Evolutionary conservation across 2,888 invertebrate genomes (phyloP).

Genomic region (Morpho achilles): DNA sequence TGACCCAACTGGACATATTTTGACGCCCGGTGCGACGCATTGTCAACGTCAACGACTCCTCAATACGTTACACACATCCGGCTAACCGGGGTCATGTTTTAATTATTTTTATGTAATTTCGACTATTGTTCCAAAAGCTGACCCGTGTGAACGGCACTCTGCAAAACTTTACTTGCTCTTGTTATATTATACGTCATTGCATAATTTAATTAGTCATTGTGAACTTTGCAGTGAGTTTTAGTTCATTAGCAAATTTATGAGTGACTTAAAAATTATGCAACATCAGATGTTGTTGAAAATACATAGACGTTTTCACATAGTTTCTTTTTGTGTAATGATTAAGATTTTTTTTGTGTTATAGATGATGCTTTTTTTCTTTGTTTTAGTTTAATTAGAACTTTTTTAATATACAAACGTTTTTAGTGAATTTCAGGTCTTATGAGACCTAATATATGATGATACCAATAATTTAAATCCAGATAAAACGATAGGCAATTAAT

Average conservation of each 20-base stretch:
- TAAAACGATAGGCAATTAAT: too few relatives aligned
- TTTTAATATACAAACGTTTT: too few relatives aligned
- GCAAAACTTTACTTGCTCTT: constrained; percentile 20
- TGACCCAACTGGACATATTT: constrained; percentile 30
- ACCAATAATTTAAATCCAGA: too few relatives aligned
- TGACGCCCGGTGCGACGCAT: constrained; percentile 23
- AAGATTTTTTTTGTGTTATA: too few relatives aligned
- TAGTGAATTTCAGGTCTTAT: too few relatives aligned
- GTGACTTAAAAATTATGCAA: constrained; percentile 20
- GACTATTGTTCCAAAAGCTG: constrained; percentile 53
- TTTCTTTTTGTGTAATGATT: constrained; percentile 1
- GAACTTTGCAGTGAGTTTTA: constrained; percentile 14
- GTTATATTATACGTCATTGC: constrained; percentile 18
- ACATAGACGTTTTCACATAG: constrained; percentile 4
- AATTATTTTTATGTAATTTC: constrained; percentile 70
- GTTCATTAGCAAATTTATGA: constrained; percentile 19
- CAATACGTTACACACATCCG: constrained; percentile 48
- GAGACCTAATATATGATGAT: too few relatives aligned
- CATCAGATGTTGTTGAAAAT: constrained; percentile 1
- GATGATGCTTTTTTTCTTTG: too few relatives aligned
- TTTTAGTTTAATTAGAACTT: too few relatives aligned
- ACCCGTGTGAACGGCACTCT: constrained; percentile 58
- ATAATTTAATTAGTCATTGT: constrained; percentile 17
- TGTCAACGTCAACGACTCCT: constrained; percentile 57
- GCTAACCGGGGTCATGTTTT: constrained; percentile 62